Conservation (phyloP, 2,797 vertebrate genomes). For the Buphagus erythrorhynchus region DNA sequence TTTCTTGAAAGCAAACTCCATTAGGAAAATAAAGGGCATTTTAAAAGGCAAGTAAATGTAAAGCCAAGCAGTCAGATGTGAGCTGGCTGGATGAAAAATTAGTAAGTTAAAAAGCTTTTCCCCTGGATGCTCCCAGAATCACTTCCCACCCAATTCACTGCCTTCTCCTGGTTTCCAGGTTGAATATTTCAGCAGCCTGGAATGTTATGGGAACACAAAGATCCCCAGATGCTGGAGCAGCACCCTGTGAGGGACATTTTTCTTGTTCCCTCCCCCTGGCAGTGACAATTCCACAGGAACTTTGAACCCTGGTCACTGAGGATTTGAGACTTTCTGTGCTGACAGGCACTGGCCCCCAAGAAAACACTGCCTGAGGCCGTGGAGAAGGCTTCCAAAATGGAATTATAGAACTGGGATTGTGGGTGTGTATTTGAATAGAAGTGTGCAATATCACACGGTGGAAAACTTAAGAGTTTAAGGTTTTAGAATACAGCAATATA, state of each 20-base stretch:
- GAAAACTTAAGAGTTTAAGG: too few species aligned
- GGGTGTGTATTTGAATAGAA: too few species aligned
- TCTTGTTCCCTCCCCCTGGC: background rate
- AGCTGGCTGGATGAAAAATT: background rate
- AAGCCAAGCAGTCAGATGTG: background rate
- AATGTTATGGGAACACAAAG: rapidly evolving
- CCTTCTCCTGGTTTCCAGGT: background rate
- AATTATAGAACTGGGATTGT: too few species aligned
- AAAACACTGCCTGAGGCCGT: too few species aligned
- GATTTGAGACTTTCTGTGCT: too few species aligned
- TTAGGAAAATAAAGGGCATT: background rate
- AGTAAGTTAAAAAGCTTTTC: background rate
- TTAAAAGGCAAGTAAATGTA: background rate
- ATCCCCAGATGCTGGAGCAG: background rate
- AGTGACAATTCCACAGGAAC: background rate
- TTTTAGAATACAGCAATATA: too few species aligned
- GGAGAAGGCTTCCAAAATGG: too few species aligned
- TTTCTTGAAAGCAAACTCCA: background rate
- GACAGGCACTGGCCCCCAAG: too few species aligned
- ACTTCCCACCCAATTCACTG: background rate
- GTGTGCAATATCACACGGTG: too few species aligned
- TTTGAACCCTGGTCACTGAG: too few species aligned
- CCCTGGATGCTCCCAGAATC: background rate
- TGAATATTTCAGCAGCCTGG: background rate
- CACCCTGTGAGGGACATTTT: rapidly evolving